Conservation (phyloP, 92 coral and sea anemone species). For the Bergia puertoricense region DNA sequence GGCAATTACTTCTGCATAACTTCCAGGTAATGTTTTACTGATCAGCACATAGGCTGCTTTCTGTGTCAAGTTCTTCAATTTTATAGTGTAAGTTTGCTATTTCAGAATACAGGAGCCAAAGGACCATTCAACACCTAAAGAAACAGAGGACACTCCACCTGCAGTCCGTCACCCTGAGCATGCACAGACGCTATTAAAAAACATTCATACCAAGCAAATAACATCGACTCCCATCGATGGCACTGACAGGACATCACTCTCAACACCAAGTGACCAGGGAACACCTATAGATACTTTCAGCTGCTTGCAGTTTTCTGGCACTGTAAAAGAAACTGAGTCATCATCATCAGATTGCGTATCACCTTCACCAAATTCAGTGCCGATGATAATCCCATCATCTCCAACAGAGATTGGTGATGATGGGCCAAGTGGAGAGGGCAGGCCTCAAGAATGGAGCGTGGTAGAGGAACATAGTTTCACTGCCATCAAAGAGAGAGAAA, state of each 20-base stretch:
- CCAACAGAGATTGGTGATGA: constrained; percentile 51
- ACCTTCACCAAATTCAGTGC: constrained; percentile 55
- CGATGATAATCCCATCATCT: constrained; percentile 62
- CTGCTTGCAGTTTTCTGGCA: constrained; percentile 81
- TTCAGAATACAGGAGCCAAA: constrained; percentile 33
- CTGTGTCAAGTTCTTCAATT: no score
- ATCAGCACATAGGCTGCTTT: background rate
- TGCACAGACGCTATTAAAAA: constrained; percentile 25
- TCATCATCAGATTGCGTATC: constrained; percentile 53
- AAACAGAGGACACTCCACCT: background rate
- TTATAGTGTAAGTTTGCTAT: background rate
- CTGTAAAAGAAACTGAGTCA: constrained; percentile 50
- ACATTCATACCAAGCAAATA: constrained; percentile 50
- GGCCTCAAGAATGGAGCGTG: background rate
- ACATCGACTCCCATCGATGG: constrained; percentile 68
- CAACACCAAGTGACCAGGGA: constrained; percentile 63
- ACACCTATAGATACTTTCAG: constrained; percentile 66
- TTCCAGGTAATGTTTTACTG: background rate
- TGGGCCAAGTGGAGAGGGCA: background rate
- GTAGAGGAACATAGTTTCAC: constrained; percentile 4
- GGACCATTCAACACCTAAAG: constrained; percentile 24
- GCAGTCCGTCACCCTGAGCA: background rate
- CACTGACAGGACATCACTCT: constrained; percentile 35
- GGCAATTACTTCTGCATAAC: no score
- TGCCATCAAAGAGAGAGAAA: background rate